Base-by-base conservation (phyloP, 2,888 invertebrate species). In the Rhimphoctona megacephalus region DNA sequence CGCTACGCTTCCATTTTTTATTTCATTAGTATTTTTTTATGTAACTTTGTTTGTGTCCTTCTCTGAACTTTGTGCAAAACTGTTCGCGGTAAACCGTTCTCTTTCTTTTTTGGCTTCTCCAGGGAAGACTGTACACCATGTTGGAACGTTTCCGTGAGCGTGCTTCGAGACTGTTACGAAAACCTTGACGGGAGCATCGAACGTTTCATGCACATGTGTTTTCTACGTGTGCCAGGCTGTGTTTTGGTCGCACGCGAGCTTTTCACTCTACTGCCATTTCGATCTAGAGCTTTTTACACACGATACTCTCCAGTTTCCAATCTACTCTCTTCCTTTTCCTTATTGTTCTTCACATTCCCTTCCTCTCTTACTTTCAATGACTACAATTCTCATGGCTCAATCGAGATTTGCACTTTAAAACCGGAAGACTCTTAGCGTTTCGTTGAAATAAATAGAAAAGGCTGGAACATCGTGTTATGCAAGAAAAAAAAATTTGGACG, bases 111-210 rank as follows among this genome's bases (percentile, higher is more conserved):
- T 30, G 33, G 57, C 64, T n/a, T 33, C 64, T 36, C 39, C 57
- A 43, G 57, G 73, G 72, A 30, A 36, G 70, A 73, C 67, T 36
- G 57, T 66, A 61, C 72, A 69, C 61, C 70, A 54, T 17, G 76
- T 72, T 86, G 33, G 72, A 83, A 80, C 82, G 85, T 83, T 85
- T 83, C 85, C 82, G 70, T 39, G 69, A 83, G 83, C 87, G 85
- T 87, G 87, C 78, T 83, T 14, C 52, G 69, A 81, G 78, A 70
- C 85, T 83, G 78, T 87, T 87, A 87, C 43, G 67, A 81, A 83
- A 77, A 43, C 25, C 66, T 52, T 43, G 66, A 76, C 30, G 67
- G 83, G 81, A 83, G 81, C 83, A 81, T 86, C 86, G 83, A 81
- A 86, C 86, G 83, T 76, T 69, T 85, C 49, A 70, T 54, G 61